phyloP scores from a whole-genome alignment of 2,797 vertebrate species.

The Dicrostonyx torquatus region DNA sequence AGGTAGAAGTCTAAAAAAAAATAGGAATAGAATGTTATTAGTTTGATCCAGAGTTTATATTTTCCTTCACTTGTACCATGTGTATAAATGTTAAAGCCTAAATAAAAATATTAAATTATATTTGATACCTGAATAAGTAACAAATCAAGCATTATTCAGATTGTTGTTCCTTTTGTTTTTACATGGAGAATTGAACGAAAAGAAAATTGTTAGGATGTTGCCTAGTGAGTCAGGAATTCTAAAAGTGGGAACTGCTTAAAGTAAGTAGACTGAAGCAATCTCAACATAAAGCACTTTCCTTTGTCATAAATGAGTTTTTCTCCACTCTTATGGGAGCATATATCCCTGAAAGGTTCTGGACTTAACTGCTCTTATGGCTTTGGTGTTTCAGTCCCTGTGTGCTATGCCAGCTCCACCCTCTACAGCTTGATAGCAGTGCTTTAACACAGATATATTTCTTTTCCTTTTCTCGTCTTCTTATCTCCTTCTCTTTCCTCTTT shows the following conservation, averaged over 20 bases:
- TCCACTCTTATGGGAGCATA: not conserved
- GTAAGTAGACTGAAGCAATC: not conserved
- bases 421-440: not conserved
- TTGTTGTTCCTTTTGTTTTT: not conserved
- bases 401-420: not conserved
- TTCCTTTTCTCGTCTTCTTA: not conserved
- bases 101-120: conserved; percentile 22
- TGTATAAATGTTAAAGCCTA: not conserved
- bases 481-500: too few relatives aligned
- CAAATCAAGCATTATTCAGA: not conserved
- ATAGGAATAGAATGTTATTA: not conserved
- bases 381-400: not conserved
- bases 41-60: not conserved
- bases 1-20: not conserved
- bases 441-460: not conserved
- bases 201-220: not conserved
- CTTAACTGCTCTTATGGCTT: not conserved
- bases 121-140: not conserved
- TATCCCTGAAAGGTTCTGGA: not conserved
- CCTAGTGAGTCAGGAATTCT: not conserved
- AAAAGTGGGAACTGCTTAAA: not conserved
- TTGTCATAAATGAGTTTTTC: not conserved
- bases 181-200: not conserved
- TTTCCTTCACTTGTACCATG: not conserved
- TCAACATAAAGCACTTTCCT: not conserved